Evolutionary conservation across 1,140 invertebrate species (phyloP), one percentile per base, ranked within the genome.

Genomic region (Antheraea pernyi): DNA sequence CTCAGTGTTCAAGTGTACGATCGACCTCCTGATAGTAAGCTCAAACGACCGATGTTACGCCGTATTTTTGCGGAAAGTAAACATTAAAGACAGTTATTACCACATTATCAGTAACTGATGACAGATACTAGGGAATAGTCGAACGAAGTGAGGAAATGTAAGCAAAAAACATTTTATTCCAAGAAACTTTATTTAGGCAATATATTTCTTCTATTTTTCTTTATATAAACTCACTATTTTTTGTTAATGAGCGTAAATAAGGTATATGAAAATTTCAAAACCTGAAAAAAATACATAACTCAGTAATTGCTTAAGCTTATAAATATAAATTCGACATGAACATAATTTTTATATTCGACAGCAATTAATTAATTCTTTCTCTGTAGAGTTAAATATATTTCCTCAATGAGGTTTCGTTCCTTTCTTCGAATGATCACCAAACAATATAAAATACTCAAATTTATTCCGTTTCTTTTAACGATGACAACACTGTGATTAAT

Each of bases 211-310:
- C 13, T n/a, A 53, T 53, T 13, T 53, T 16, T 13, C 16, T 53
- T 53, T 5, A 53, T 53, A 53, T 9, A 53, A 53, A 13, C 5
- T 16, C 46, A 61, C 36, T 75, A 75, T 59, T 75, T 73, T 64
- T 78, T 74, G 60, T 88, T 75, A 59, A 88, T 71, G 67, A 90
- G 79, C 39, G 88, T 88, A 62, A 87, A 86, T 7, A 90, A 63
- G 36, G 82, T 83, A 59, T 90, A 90, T 36, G 86, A 88, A n/a
- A 75, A 79, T 73, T 76, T 78, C 19, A 90, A 73, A 16, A 88
- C 82, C 85, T 88, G 86, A 30, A 81, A 88, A 68, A 66, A 65
- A 78, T 72, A 75, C 30, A 69, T 13, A 60, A 16, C 7, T 42
- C 11, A 42, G 39, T 42, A 0, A 11, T 13, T 53, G 2, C 6